Percentiles rank a stretch among this genome's conserved stretches.
These are phyloP conservation scores for Helicorthomorpha holstii DNA, from an alignment of 1,140 invertebrate genomes.

Conservation along the genomic window DNA sequence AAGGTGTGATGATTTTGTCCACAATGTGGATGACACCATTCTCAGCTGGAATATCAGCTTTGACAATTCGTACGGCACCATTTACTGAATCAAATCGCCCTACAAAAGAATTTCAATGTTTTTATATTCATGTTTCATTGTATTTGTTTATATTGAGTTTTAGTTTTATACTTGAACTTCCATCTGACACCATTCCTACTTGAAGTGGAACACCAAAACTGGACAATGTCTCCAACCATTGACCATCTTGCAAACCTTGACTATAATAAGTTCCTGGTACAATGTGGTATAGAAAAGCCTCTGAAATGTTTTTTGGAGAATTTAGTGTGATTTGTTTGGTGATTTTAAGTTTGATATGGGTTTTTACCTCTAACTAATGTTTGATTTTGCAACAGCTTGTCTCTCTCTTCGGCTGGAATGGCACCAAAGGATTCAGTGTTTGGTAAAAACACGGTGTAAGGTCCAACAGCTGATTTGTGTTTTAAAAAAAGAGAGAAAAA, in stretches of 20 bases:
- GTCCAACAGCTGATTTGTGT: conserved; percentile 7
- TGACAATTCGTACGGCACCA: conserved; percentile 18
- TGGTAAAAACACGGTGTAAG: conserved; percentile 12
- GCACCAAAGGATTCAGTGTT: conserved; percentile 11
- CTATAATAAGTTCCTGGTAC: conserved; percentile 19
- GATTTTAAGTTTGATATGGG: too few relatives aligned
- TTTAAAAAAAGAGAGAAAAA: not conserved
- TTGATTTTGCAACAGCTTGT: conserved; percentile 4
- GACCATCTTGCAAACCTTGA: conserved; percentile 17
- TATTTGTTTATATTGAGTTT: not conserved
- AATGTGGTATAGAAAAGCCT: conserved; percentile 17
- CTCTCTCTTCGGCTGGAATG: conserved; percentile 4
- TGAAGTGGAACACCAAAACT: conserved; percentile 12
- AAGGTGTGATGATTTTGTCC: conserved; percentile 9
- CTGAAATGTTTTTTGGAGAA: conserved; percentile 9
- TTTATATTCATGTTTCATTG: too few relatives aligned
- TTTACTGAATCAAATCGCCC: conserved; percentile 16
- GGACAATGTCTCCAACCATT: conserved; percentile 16
- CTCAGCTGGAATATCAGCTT: conserved; percentile 19
- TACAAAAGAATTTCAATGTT: conserved; percentile 4
- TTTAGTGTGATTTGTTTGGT: not conserved
- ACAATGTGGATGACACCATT: conserved; percentile 24
- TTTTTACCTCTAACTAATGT: conserved; percentile 5
- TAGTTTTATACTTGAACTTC: conserved; percentile 15
- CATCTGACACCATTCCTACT: conserved; percentile 15